Evolutionary conservation across 2,113 vertebrate species (phyloP).

Genomic region (Hemichromis elongatus): DNA sequence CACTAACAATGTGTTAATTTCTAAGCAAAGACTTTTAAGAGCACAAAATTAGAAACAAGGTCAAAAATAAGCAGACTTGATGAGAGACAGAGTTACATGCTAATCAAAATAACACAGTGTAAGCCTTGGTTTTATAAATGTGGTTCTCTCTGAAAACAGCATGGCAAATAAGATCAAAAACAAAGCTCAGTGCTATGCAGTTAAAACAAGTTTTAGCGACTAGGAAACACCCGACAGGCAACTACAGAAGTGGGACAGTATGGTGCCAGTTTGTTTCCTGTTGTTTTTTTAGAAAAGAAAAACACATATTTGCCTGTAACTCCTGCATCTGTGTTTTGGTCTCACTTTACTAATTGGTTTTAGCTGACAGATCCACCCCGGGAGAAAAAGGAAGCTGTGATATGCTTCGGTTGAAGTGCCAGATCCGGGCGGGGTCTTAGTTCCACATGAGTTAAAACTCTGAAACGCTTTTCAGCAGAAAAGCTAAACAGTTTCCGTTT

Average conservation of each 20-base stretch:
- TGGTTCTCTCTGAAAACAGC: neutral
- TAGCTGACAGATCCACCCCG: constrained; percentile 28
- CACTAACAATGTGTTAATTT: neutral
- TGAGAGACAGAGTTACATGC: neutral
- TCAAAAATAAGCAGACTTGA: neutral
- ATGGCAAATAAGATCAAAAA: neutral
- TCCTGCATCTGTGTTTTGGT: constrained; percentile 14
- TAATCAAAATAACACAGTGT: neutral
- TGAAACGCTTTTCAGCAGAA: constrained; percentile 22
- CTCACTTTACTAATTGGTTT: constrained; percentile 50
- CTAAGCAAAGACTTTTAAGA: neutral
- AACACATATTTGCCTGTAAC: neutral
- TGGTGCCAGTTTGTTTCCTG: neutral
- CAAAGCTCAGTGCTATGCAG: neutral
- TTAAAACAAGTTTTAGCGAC: neutral
- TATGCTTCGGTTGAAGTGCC: neutral
- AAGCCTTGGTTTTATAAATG: neutral
- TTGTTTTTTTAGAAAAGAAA: too few relatives aligned
- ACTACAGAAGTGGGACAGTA: neutral
- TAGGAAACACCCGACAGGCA: neutral
- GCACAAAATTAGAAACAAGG: neutral
- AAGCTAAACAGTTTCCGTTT: neutral
- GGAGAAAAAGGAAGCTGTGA: constrained; percentile 7
- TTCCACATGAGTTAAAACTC: constrained; percentile 37
- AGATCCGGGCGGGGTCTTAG: constrained; percentile 20